A percentile compares a stretch with the other conserved stretches of the same genome.
phyloP scores from a whole-genome alignment of 2,113 vertebrate genomes.

The Ranitomeya imitator region DNA sequence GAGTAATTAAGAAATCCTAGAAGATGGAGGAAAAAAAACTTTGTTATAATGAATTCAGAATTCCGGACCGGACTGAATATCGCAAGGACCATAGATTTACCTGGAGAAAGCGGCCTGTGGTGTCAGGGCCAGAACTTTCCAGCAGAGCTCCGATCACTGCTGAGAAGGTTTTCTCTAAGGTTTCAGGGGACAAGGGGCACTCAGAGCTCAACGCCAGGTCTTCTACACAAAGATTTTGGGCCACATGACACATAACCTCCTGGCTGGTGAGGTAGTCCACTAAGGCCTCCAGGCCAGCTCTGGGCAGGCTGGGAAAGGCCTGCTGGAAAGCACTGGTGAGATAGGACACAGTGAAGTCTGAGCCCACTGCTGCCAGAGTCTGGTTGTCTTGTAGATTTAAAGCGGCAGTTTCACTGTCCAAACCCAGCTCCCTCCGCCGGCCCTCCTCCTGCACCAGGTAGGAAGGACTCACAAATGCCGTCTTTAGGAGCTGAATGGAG shows the following conservation, averaged over 20 bases:
- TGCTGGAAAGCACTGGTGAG: constrained; percentile 74
- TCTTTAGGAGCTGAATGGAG: constrained; percentile 82
- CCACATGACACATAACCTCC: constrained; percentile 75
- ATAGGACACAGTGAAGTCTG: constrained; percentile 72
- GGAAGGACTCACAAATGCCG: constrained; percentile 84
- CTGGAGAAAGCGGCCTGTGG: constrained; percentile 80
- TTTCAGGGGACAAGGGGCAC: constrained; percentile 78
- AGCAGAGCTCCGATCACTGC: constrained; percentile 85
- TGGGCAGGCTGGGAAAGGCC: constrained; percentile 76
- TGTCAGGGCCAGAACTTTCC: constrained; percentile 79
- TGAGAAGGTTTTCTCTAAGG: constrained; percentile 83
- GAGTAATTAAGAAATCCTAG: constrained; percentile 89
- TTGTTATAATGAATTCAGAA: neutral
- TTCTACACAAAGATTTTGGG: constrained; percentile 83
- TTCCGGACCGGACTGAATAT: neutral
- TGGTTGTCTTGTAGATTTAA: constrained; percentile 82
- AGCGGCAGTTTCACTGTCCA: constrained; percentile 70
- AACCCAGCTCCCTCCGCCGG: constrained; percentile 74
- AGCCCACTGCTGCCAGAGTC: constrained; percentile 74
- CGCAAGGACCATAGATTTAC: constrained; percentile 67
- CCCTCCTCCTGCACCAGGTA: constrained; percentile 82
- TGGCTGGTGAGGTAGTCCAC: constrained; percentile 76
- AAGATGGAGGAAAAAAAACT: constrained; percentile 33
- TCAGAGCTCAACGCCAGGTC: constrained; percentile 83
- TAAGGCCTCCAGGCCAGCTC: constrained; percentile 71